Conservation (phyloP, 2,113 vertebrate genomes). For the Burhinus bistriatus region DNA sequence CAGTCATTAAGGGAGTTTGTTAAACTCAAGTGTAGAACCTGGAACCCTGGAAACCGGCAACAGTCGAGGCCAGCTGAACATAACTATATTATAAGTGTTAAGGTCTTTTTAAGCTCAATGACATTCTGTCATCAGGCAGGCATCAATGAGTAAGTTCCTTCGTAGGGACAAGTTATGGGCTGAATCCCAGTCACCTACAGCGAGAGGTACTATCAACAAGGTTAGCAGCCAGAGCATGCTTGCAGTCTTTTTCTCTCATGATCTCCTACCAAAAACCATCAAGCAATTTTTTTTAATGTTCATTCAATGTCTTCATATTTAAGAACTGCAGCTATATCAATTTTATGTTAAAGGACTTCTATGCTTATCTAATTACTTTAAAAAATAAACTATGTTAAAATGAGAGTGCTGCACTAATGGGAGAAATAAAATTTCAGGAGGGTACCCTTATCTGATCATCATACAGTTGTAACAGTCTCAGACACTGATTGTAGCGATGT, state of each 20-base stretch:
- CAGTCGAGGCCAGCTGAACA: not conserved
- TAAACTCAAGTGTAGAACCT: not conserved
- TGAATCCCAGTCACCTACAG: not conserved
- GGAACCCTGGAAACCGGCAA: not conserved
- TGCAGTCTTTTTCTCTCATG: not conserved
- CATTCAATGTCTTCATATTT: not conserved
- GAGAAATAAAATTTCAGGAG: not conserved
- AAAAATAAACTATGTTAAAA: not conserved
- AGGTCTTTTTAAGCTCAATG: not conserved
- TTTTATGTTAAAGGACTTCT: not conserved
- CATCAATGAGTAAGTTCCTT: not conserved
- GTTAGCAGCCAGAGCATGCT: not conserved
- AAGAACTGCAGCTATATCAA: not conserved
- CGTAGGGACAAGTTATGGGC: not conserved
- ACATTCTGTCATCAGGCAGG: not conserved
- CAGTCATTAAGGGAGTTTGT: not conserved
- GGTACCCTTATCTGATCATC: not conserved
- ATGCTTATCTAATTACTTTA: not conserved
- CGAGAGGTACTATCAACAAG: not conserved
- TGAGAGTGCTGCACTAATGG: not conserved
- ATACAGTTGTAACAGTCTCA: not conserved
- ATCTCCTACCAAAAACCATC: not conserved
- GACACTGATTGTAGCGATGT: not conserved
- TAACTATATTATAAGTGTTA: not conserved
- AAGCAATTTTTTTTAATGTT: not conserved